phyloP scores from a whole-genome alignment of 2,888 invertebrate genomes.

The Tiliacea aurago region DNA sequence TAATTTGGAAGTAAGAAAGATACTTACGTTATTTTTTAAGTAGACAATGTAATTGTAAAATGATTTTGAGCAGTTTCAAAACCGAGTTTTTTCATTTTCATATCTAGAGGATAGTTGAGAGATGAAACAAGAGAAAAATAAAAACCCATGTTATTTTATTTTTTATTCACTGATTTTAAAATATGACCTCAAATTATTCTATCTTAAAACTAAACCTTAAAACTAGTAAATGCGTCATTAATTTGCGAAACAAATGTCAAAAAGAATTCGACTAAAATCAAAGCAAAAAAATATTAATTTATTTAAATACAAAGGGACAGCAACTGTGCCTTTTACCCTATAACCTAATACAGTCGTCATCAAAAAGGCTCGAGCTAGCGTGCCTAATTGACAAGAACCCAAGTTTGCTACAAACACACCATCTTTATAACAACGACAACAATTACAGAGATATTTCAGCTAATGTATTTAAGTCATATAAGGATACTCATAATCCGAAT shows the following conservation, averaged over 20 bases:
- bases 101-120: background rate
- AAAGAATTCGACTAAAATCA: background rate
- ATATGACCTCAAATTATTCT: conserved; percentile 31
- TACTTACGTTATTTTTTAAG: background rate
- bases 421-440: background rate
- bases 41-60: background rate
- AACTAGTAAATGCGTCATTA: conserved; percentile 61
- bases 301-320: conserved; percentile 19
- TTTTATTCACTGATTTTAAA: conserved; percentile 49
- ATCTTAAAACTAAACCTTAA: conserved; percentile 34
- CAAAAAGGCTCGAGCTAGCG: conserved; percentile 72
- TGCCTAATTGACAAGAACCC: conserved; percentile 79
- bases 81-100: background rate
- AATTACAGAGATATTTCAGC: background rate
- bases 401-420: conserved; percentile 71
- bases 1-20: background rate
- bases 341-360: conserved; percentile 70
- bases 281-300: background rate
- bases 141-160: conserved; percentile 5
- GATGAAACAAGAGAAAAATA: background rate
- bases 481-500: background rate
- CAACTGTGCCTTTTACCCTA: conserved; percentile 55
- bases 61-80: background rate
- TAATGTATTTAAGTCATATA: background rate
- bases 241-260: conserved; percentile 21